These are phyloP conservation scores for Vesta saturnalis DNA, from an alignment of 2,888 invertebrate genomes.

Conservation along the genomic window DNA sequence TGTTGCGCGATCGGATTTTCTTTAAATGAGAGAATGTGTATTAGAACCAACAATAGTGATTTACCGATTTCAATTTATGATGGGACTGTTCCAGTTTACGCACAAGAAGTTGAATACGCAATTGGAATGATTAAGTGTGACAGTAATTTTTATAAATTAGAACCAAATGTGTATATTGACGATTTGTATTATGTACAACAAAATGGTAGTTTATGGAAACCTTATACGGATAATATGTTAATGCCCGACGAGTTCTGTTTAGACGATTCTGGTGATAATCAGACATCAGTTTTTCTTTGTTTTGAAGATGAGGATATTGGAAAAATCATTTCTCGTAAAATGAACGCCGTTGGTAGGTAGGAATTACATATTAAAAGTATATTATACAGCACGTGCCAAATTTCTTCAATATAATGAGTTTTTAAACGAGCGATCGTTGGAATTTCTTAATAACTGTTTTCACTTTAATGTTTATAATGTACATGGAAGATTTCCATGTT, in stretches of 20 bases:
- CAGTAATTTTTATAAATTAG: slow-evolving; percentile 10
- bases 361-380: background rate
- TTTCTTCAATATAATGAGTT: no score
- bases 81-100: background rate
- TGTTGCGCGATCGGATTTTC: background rate
- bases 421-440: no score
- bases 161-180: background rate
- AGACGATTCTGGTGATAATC: slow-evolving; percentile 10
- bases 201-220: slow-evolving; percentile 13
- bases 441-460: no score
- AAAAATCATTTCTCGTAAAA: background rate
- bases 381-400: background rate
- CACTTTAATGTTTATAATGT: no score
- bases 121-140: background rate
- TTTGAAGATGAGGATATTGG: background rate
- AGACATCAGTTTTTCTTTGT: slow-evolving; percentile 9
- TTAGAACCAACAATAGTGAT: background rate
- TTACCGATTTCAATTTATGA: background rate
- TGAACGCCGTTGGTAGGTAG: slow-evolving; percentile 16
- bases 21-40: background rate
- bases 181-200: slow-evolving; percentile 11
- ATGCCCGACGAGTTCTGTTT: slow-evolving; percentile 2
- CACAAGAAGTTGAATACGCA: background rate
- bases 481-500: no score
- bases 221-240: background rate